Percentiles rank a stretch among this genome's conserved stretches.
Conservation (phyloP, 1,140 invertebrate species). For the Drosophila sturtevanti region DNA sequence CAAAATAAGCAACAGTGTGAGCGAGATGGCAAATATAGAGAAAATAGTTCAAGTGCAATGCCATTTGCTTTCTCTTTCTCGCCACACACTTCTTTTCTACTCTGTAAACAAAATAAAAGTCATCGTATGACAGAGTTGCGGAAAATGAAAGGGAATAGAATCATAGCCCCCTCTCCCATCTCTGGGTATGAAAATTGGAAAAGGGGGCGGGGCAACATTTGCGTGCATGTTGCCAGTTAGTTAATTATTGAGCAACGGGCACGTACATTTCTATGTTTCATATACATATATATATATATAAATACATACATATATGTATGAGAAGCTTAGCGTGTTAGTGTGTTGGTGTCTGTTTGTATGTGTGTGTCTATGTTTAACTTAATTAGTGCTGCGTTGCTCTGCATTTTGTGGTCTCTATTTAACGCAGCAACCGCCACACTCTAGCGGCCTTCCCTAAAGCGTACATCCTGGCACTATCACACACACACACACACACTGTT, state of each 20-base stretch:
- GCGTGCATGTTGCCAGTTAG: conserved; percentile 75
- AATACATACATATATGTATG: background rate
- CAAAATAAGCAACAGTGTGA: conserved; percentile 17
- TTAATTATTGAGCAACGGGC: conserved; percentile 73
- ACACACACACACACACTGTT: no score
- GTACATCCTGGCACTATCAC: conserved; percentile 1
- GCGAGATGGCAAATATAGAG: background rate
- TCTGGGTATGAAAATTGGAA: background rate
- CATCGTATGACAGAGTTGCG: background rate
- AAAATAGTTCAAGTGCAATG: conserved; percentile 72
- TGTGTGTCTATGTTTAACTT: conserved; percentile 76
- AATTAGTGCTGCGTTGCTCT: conserved; percentile 72
- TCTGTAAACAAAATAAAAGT: conserved; percentile 46
- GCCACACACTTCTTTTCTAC: background rate
- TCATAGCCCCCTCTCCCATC: no score
- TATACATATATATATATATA: background rate
- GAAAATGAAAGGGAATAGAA: background rate
- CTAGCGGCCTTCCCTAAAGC: conserved; percentile 21
- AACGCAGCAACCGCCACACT: conserved; percentile 61
- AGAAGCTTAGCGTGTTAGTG: background rate
- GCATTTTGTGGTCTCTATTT: conserved; percentile 76
- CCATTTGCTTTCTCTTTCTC: conserved; percentile 24
- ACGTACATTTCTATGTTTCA: conserved; percentile 40
- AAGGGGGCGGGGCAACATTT: conserved; percentile 43
- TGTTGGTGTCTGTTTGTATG: conserved; percentile 55